These are phyloP conservation scores for Periphyllus acericola DNA, from an alignment of 2,888 invertebrate genomes.

Conservation along the genomic window DNA sequence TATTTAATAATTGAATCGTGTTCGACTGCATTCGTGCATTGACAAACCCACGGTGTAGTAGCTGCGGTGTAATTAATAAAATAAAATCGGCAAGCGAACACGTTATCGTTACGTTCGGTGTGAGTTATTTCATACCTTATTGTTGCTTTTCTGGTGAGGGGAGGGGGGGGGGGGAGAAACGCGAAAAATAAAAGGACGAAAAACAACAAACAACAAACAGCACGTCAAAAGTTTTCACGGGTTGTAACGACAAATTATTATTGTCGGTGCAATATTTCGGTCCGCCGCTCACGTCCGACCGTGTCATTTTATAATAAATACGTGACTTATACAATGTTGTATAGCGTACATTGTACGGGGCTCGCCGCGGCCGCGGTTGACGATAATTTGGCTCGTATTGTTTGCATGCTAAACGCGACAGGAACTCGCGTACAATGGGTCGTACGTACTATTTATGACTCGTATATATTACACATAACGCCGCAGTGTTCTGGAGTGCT, in stretches of 20 bases:
- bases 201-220: background rate
- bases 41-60: no score
- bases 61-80: background rate
- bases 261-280: constrained; percentile 10
- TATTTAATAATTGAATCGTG: no score
- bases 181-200: background rate
- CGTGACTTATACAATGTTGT: background rate
- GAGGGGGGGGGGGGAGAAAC: background rate
- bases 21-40: no score
- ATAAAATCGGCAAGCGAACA: background rate
- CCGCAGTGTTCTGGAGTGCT: background rate
- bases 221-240: background rate
- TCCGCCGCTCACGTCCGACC: background rate
- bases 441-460: background rate
- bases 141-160: no score
- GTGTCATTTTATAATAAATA: constrained; percentile 2
- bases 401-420: constrained; percentile 8
- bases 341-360: background rate
- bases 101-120: background rate
- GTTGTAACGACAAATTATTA: background rate
- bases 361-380: background rate
- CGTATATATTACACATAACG: background rate
- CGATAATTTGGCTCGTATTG: constrained; percentile 38
- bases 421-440: background rate
- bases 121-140: background rate